Evolutionary conservation across 1,140 invertebrate species (phyloP), one percentile per base, ranked within the genome.

Genomic region (Diachasma alloeum): DNA sequence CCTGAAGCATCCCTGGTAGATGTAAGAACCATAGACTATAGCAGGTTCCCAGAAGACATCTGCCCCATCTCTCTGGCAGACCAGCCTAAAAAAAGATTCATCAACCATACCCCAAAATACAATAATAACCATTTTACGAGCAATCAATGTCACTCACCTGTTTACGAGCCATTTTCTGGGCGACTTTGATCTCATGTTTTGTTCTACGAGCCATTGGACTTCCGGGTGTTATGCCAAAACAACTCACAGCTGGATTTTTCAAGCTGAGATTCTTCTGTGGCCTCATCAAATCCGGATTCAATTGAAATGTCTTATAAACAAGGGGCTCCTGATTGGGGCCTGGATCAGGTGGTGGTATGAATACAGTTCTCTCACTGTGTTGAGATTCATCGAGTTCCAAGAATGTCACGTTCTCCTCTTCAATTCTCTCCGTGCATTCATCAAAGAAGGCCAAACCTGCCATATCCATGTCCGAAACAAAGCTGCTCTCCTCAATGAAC

Each of bases 401-500:
- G 72, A 97, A 88, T 67, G 79, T 86, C 17, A 84, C 91, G 81
- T 92, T 93, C 78, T 92, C 91, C 71, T 92, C 91, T 53, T 92
- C 91, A 17, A 95, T 91, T 78, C 93, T 91, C 88, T 98, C 97
- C 0, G 96, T 94, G 85, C 98, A 99, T 86, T 99, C 97, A 89
- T 99, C 98, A 86, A 99, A 99, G 90, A 99, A 99, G 11, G 97
- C 96, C 72, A 99, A 90, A 15, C 93, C 92, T 1, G 88, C 86
- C 87, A 93, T 93, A 91, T 99, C 97, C 87, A 97, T 97, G 83
- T 99, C 97, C 13, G 97, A 98, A 0, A 99, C 97, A 91, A 99
- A 99, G 82, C 97, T 99, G 44, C 98, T 92, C 90, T 99, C 98
- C 90, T 99, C 98, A 80, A 99, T 99, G 89, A 99, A 99, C 53